phyloP scores from a whole-genome alignment of 2,888 invertebrate genomes.

The Tiliacea aurago region DNA sequence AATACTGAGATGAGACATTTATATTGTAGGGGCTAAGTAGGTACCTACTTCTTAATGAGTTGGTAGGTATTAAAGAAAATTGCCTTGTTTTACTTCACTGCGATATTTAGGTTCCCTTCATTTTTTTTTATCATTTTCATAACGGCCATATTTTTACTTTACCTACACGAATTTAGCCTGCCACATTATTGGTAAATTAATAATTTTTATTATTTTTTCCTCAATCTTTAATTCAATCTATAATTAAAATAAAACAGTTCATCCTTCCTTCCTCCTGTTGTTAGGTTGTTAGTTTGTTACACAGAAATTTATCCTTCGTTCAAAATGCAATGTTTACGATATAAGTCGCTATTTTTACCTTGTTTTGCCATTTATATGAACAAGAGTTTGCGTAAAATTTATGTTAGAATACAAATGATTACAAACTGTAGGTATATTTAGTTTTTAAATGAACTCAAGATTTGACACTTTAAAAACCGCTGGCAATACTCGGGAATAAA shows the following conservation, averaged over 20 bases:
- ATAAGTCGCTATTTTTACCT: slow-evolving; percentile 17
- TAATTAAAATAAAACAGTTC: background rate
- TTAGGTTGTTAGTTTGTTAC: too few species aligned
- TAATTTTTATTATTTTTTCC: background rate
- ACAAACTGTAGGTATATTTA: background rate
- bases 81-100: background rate
- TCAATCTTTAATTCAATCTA: background rate
- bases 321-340: slow-evolving; percentile 6
- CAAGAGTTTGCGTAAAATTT: background rate
- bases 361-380: background rate
- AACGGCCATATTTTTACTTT: background rate
- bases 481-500: background rate
- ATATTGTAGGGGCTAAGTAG: background rate
- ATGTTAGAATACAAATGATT: background rate
- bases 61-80: background rate
- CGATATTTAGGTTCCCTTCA: background rate
- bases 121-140: background rate
- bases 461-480: background rate
- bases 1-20: background rate
- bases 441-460: background rate
- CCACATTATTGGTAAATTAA: background rate
- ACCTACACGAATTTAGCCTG: background rate
- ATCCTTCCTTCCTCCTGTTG: slow-evolving; percentile 38
- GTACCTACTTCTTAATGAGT: background rate
- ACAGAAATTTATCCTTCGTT: slow-evolving; percentile 5